These are phyloP conservation scores for Scaeva pyrastri DNA, from an alignment of 2,888 invertebrate genomes.

Conservation along the genomic window DNA sequence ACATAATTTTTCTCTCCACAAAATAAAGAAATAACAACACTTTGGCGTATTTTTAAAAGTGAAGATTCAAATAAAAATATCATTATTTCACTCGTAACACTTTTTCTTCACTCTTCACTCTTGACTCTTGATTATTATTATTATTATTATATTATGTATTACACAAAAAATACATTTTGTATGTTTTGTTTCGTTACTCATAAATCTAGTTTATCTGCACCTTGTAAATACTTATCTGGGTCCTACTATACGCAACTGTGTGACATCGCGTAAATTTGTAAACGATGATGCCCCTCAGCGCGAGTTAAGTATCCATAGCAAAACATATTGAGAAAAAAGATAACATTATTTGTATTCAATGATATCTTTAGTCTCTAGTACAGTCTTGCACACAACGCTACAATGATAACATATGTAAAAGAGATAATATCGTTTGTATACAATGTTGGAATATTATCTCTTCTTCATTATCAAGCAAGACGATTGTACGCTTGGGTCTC, in stretches of 20 bases:
- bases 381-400: too few species aligned
- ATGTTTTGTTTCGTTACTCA: not conserved
- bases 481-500: too few species aligned
- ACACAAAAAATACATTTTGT: slow-evolving; percentile 8
- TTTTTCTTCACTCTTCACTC: too few species aligned
- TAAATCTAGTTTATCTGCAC: not conserved
- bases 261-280: slow-evolving; percentile 27
- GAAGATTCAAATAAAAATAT: slow-evolving; percentile 2
- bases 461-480: too few species aligned
- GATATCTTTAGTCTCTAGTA: too few species aligned
- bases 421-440: too few species aligned
- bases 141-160: not conserved
- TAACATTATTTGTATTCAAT: too few species aligned
- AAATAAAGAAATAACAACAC: not conserved
- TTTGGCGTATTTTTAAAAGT: slow-evolving; percentile 7
- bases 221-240: slow-evolving; percentile 16
- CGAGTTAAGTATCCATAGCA: too few species aligned
- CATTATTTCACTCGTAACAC: not conserved
- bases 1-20: slow-evolving; percentile 15
- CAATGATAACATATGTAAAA: too few species aligned
- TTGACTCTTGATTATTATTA: slow-evolving; percentile 13
- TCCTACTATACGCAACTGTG: slow-evolving; percentile 16
- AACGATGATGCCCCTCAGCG: slow-evolving; percentile 13
- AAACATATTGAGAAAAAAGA: too few species aligned
- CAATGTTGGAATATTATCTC: too few species aligned